These are phyloP conservation scores for Muscicapa striata DNA, from an alignment of 2,797 vertebrate species.

Conservation along the genomic window DNA sequence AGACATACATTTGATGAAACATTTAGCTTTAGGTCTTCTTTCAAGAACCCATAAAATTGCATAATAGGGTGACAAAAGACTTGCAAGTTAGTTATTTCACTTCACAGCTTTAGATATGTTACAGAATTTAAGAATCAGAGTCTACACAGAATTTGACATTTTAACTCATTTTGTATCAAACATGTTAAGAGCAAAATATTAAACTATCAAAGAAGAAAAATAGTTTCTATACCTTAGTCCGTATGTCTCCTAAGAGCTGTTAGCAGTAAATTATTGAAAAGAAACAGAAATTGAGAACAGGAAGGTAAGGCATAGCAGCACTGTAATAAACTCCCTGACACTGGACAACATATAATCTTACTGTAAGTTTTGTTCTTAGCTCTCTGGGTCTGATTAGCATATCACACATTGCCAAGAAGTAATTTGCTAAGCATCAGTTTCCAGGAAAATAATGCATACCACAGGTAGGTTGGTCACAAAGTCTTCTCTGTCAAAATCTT, in stretches of 20 bases:
- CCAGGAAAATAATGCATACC: neutral
- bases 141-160: neutral
- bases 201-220: constrained; percentile 70
- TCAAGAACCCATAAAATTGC: neutral
- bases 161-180: constrained; percentile 33
- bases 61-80: neutral
- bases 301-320: constrained; percentile 72
- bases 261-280: constrained; percentile 88
- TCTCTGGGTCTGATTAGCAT: neutral
- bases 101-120: neutral
- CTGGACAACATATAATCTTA: neutral
- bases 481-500: neutral
- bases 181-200: constrained; percentile 50
- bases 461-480: neutral
- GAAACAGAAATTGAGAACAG: constrained; percentile 80
- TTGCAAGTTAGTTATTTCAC: neutral
- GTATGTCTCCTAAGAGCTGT: constrained; percentile 99
- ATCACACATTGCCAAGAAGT: neutral
- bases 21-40: neutral
- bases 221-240: constrained; percentile 91
- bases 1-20: neutral
- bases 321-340: constrained; percentile 34
- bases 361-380: neutral
- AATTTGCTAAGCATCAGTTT: neutral
- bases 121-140: neutral